These are phyloP conservation scores for Zeugodacus cucurbitae DNA, from an alignment of 1,140 invertebrate species.

Conservation along the genomic window DNA sequence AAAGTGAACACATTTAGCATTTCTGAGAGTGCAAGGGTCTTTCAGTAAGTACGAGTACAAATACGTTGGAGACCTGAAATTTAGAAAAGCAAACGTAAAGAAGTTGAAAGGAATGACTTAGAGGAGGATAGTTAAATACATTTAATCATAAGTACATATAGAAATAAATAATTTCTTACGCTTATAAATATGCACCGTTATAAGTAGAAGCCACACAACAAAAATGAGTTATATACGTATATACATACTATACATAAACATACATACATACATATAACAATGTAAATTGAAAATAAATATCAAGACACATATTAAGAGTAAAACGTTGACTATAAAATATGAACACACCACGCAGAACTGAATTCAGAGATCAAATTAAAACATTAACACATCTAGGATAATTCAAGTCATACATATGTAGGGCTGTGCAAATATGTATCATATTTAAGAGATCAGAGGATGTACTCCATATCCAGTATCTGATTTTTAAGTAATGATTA, in stretches of 20 bases:
- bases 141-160: background rate
- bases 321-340: no score
- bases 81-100: background rate
- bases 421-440: no score
- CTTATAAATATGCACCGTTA: background rate
- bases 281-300: no score
- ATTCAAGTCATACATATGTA: no score
- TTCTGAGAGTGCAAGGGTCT: background rate
- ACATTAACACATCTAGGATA: no score
- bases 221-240: background rate
- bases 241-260: background rate
- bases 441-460: no score
- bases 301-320: no score
- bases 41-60: constrained; percentile 26
- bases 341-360: no score
- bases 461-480: no score
- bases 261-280: background rate
- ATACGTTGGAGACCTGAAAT: constrained; percentile 26
- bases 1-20: background rate
- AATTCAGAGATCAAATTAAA: no score
- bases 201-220: background rate
- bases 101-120: background rate
- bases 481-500: no score
- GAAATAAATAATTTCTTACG: background rate
- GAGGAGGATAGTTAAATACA: background rate